Evolutionary conservation across 1,140 invertebrate species (phyloP), one percentile per base, ranked within the genome.

Genomic region (Homalodisca vitripennis): DNA sequence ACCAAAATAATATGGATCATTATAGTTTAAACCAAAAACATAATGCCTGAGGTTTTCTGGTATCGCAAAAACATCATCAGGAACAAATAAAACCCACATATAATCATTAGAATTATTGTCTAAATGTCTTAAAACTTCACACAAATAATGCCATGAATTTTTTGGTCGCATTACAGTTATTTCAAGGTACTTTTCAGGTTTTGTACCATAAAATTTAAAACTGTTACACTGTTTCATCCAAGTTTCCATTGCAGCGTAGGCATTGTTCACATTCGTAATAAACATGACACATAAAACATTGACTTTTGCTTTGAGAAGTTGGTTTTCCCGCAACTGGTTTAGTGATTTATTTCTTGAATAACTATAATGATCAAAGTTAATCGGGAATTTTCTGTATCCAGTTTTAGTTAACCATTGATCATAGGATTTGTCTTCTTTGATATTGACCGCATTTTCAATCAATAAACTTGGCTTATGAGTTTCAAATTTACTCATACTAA

Each of bases 41-140:
- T 68, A 73, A 57, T 69, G 68, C 24, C 75, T 66, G 1, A 76
- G 34, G 68, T 76, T 76, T 55, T 76, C 74, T n/a, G 72, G 71
- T 17, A 76, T 68, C 17, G 69, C 73, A 70, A 73, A 76, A 14
- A 72, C 22, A 48, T 73, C 31, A 34, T 76, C 75, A 41, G 51
- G 65, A 48, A 71, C 62, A 71, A 75, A 73, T 17, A 75, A 30
- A 2, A 72, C 66, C 75, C 75, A 76, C 24, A 73, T 68, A 20
- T 72, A 53, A n/a, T 55, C n/a, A 22, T 46, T n/a, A 20, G 41
- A 22, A 20, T 64, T 27, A 31, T 53, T 68, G 17, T 55, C 29
- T 46, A 73, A 22, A 46, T 72, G 46, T 13, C 57, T 31, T 1
- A 75, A 53, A 2, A 65, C 30, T 32, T 72, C 68, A 69, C 74